Conservation (phyloP, 2,888 invertebrate genomes). For the Anthophora plumipes region DNA sequence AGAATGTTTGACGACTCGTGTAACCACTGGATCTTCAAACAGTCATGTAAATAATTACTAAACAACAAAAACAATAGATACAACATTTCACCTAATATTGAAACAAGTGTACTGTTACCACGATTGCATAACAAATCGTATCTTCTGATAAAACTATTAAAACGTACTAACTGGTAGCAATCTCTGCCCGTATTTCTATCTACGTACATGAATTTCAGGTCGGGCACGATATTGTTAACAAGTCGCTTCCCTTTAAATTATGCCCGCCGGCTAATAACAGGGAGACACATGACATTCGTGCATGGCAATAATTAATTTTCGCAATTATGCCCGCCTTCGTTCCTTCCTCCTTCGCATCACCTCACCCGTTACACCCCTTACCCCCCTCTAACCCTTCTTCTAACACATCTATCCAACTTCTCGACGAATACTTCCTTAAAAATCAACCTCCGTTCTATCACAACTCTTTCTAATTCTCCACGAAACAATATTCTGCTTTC, state of each 20-base stretch:
- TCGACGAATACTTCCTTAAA: background rate
- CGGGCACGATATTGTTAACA: conserved; percentile 77
- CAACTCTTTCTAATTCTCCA: conserved; percentile 7
- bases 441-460: background rate
- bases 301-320: conserved; percentile 83
- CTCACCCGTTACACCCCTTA: conserved; percentile 9
- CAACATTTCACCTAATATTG: background rate
- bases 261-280: conserved; percentile 81
- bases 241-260: conserved; percentile 81
- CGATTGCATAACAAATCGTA: conserved; percentile 64
- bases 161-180: background rate
- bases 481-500: conserved; percentile 63
- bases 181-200: conserved; percentile 39
- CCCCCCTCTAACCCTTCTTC: conserved; percentile 10
- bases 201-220: conserved; percentile 54
- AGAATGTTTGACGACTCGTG: no score
- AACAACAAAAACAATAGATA: no score
- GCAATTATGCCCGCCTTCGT: conserved; percentile 78
- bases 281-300: conserved; percentile 82
- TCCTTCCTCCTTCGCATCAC: conserved; percentile 55
- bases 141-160: conserved; percentile 62
- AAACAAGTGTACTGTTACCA: background rate
- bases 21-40: no score
- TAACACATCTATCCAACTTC: no score
- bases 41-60: no score